Conservation (phyloP, 2,888 invertebrate genomes). For the Corythucha ciliata region DNA sequence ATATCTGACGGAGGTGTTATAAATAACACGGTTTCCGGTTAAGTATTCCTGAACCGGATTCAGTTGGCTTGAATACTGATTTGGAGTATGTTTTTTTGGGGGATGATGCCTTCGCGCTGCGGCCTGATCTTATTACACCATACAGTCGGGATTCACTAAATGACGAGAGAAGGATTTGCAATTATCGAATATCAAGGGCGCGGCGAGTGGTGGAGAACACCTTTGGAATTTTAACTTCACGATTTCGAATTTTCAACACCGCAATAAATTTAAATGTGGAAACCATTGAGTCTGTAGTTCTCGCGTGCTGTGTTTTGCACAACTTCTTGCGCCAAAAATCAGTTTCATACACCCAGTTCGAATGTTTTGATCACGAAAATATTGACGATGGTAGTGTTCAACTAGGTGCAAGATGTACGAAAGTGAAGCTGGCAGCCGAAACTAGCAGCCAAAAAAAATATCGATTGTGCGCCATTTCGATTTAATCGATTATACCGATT, state of each 20-base stretch:
- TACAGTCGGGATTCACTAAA: no score
- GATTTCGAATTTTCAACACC: slow-evolving; percentile 12
- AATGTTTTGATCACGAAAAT: slow-evolving; percentile 5
- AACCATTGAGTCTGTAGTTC: slow-evolving; percentile 5
- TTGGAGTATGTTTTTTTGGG: no score
- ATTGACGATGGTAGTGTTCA: slow-evolving; percentile 3
- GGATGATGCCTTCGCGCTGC: no score
- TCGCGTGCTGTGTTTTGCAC: slow-evolving; percentile 10
- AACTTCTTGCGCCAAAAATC: slow-evolving; percentile 10
- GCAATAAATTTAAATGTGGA: slow-evolving; percentile 7
- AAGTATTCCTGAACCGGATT: no score
- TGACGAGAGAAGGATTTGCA: neutral
- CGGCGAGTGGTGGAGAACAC: neutral
- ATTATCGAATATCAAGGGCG: neutral
- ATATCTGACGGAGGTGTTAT: slow-evolving; percentile 4
- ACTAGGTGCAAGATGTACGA: no score
- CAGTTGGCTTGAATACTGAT: no score
- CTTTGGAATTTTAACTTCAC: slow-evolving; percentile 19
- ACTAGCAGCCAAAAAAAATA: no score
- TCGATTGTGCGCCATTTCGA: no score
- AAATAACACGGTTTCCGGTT: slow-evolving; percentile 11
- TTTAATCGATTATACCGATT: no score
- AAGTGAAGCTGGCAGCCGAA: no score
- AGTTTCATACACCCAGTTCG: neutral
- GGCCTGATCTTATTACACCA: no score